A percentile compares a stretch with the other conserved stretches of the same genome.
phyloP scores from a whole-genome alignment of 2,888 invertebrate species.

The Rhingia rostrata region DNA sequence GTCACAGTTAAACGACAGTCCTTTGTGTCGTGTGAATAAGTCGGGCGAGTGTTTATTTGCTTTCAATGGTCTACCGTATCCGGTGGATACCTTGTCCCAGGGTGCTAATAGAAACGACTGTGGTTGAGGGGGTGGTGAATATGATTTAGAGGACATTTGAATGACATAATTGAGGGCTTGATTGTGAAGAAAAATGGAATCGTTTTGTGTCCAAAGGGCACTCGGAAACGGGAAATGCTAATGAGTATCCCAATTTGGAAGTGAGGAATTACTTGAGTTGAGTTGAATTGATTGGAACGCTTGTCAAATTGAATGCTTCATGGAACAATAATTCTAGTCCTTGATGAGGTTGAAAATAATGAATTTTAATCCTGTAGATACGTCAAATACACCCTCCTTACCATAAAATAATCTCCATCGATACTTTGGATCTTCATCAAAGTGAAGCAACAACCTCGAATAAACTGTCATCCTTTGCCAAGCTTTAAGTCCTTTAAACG shows the following conservation, averaged over 20 bases:
- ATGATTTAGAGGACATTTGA: constrained; percentile 52
- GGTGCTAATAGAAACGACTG: background rate
- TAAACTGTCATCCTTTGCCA: constrained; percentile 32
- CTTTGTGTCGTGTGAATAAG: constrained; percentile 36
- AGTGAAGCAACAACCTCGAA: background rate
- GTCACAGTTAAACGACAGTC: constrained; percentile 46
- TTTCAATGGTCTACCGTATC: constrained; percentile 55
- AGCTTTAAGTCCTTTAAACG: constrained; percentile 36
- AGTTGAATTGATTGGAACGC: too few species aligned
- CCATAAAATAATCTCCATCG: too few species aligned
- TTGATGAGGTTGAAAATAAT: too few species aligned
- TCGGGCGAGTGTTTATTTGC: constrained; percentile 59
- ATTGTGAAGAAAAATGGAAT: constrained; percentile 21
- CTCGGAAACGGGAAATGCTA: too few species aligned
- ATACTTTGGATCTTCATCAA: background rate
- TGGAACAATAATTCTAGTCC: too few species aligned
- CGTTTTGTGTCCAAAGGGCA: background rate
- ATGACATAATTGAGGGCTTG: constrained; percentile 60
- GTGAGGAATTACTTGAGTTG: too few species aligned
- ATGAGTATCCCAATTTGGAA: too few species aligned
- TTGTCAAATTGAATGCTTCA: too few species aligned
- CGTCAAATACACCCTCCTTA: too few species aligned
- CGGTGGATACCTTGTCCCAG: constrained; percentile 45
- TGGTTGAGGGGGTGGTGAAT: constrained; percentile 7
- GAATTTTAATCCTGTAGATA: too few species aligned